Percentiles rank a stretch among this genome's conserved stretches.
These are phyloP conservation scores for Pharmacophagus antenor DNA, from an alignment of 2,888 invertebrate genomes.

Conservation along the genomic window DNA sequence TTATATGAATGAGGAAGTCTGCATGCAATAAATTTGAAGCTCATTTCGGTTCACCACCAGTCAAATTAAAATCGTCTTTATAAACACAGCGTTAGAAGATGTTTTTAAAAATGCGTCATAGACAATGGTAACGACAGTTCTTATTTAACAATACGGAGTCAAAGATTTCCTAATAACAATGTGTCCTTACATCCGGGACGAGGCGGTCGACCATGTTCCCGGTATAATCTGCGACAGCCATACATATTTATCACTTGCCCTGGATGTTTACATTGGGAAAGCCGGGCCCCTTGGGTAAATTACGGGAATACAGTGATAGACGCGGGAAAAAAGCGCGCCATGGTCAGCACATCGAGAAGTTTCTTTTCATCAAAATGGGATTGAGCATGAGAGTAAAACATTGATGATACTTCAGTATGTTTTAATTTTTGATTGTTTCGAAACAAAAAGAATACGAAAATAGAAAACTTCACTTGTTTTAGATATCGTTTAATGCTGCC, in stretches of 20 bases:
- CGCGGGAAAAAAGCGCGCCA: conserved; percentile 7
- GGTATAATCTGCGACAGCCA: conserved; percentile 30
- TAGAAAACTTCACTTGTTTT: background rate
- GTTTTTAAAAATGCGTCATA: conserved; percentile 2
- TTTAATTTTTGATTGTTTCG: background rate
- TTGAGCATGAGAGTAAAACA: background rate
- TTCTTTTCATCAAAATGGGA: background rate
- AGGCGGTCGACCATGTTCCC: conserved; percentile 20
- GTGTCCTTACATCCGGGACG: conserved; percentile 30
- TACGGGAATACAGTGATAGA: conserved; percentile 22
- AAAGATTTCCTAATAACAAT: conserved; percentile 32
- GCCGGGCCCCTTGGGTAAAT: conserved; percentile 25
- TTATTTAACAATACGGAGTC: conserved; percentile 31
- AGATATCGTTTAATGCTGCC: background rate
- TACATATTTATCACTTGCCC: conserved; percentile 32
- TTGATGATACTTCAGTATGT: background rate
- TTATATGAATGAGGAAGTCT: conserved; percentile 6
- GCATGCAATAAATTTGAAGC: conserved; percentile 20
- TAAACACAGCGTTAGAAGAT: background rate
- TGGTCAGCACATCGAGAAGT: background rate
- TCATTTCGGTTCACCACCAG: conserved; percentile 6
- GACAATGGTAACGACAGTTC: conserved; percentile 29
- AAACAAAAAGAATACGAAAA: too few relatives aligned
- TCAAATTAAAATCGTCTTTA: conserved; percentile 19
- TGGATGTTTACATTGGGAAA: conserved; percentile 28